A percentile compares a stretch with the other conserved stretches of the same genome.
Evolutionary conservation across 2,113 vertebrate genomes (phyloP).

Genomic region (Labrus mixtus): DNA sequence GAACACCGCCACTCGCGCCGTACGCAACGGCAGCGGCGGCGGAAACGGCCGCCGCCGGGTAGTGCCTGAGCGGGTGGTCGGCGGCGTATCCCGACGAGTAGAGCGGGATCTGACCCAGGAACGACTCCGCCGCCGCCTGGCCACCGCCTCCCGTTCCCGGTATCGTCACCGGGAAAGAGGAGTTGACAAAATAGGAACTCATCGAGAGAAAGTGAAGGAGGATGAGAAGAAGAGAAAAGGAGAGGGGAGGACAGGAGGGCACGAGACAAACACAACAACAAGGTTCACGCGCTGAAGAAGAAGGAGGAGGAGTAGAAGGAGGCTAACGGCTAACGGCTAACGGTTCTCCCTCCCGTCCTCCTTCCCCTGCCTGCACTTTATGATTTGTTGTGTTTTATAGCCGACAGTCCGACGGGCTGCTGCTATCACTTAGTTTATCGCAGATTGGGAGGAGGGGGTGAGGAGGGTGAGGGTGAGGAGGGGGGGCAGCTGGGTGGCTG

Average conservation of each 20-base stretch:
- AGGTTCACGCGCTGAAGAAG: constrained; percentile 56
- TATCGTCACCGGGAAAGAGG: constrained; percentile 97
- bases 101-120: constrained; percentile 96
- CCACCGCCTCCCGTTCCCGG: constrained; percentile 91
- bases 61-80: constrained; percentile 94
- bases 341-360: constrained; percentile 82
- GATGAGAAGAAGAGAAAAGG: constrained; percentile 29
- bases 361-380: constrained; percentile 86
- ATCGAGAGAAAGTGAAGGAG: constrained; percentile 85
- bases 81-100: constrained; percentile 96
- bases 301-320: constrained; percentile 69
- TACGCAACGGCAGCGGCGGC: constrained; percentile 87
- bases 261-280: constrained; percentile 70
- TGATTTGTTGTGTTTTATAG: constrained; percentile 99
- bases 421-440: constrained; percentile 98
- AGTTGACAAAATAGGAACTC: constrained; percentile 99
- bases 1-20: constrained; percentile 66
- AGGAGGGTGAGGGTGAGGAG: constrained; percentile 45
- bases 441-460: constrained; percentile 88
- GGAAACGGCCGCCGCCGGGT: constrained; percentile 81
- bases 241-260: constrained; percentile 61
- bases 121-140: constrained; percentile 90
- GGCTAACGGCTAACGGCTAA: constrained; percentile 79
- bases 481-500: constrained; percentile 84
- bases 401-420: constrained; percentile 91